Base-by-base conservation (phyloP, 2,797 vertebrate genomes). In the Lagorchestes hirsutus region DNA sequence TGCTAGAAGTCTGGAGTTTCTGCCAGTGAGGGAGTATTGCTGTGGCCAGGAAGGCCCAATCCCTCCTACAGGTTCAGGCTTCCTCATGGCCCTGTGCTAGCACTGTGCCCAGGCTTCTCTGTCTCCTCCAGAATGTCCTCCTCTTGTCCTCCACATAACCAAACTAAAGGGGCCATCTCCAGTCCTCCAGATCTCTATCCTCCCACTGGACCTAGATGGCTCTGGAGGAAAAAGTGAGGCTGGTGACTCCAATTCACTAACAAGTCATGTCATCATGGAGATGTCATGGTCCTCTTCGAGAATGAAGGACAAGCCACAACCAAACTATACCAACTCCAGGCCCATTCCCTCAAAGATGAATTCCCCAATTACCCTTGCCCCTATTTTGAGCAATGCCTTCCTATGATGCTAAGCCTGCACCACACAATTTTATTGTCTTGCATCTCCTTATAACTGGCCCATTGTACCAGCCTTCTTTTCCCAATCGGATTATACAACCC, bases 261-360 rank as follows among this genome's bases (percentile, higher is more conserved):
- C 24, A 57, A 57, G 56, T 57, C 56, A 57, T 57, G 56, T 27
- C 27, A 28, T 57, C 56, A 28, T 57, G 27, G 24, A 9, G 56
- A 27, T 57, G 56, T 57, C 56, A 57, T 28, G 56, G 24, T 57
- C 24, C 56, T 57, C 27, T 57, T 28, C 2, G 8, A 57, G 27
- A 57, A 57, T 24, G 22, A 57, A 28, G 24, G 6, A 57, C 56
- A 27, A 57, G 9, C 56, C 27, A 57, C 56, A 40, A 90, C 67
- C 93, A 46, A 74, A 82, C 62, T 67, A 5, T n/a, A 67, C 34
- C 34, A 67, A 27, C 62, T n/a, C 62, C 34, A 59, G 52, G 55
- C 34, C 95, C 92, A 11, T 28, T 91, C 94, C 87, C 57, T 90
- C 74, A 46, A 91, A 34, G 74, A n/a, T 91, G 55, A 90, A 92